phyloP scores from a whole-genome alignment of 2,888 invertebrate genomes.

The Dicranocentrus wangi region DNA sequence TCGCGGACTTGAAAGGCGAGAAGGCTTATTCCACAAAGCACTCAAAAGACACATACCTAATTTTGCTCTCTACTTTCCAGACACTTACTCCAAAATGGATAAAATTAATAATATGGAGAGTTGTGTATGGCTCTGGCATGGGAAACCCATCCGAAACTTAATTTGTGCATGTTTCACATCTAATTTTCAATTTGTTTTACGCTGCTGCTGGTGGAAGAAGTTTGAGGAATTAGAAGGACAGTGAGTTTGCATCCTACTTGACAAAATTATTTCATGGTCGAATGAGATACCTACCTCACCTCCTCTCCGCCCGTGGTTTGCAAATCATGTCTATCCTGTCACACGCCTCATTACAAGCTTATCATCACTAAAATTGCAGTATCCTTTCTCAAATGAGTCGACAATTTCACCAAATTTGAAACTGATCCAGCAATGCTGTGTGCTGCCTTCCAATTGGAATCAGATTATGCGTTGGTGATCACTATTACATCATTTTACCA shows the following conservation, averaged over 20 bases:
- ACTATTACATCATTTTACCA: neutral
- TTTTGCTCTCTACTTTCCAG: too few species aligned
- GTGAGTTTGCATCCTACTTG: neutral
- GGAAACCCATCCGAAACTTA: too few species aligned
- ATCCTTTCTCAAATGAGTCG: neutral
- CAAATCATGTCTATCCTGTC: too few species aligned
- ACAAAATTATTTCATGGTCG: too few species aligned
- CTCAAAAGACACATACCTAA: too few species aligned
- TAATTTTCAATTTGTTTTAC: neutral
- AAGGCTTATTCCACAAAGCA: too few species aligned
- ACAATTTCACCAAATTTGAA: neutral
- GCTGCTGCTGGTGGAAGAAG: neutral
- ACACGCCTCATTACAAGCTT: conserved; percentile 22
- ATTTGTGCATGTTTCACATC: neutral
- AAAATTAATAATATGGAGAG: too few species aligned
- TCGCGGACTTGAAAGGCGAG: too few species aligned
- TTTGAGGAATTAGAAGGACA: neutral
- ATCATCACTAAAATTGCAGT: conserved; percentile 17
- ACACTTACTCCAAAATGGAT: too few species aligned
- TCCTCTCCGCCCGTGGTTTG: too few species aligned
- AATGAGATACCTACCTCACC: too few species aligned
- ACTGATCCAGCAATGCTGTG: conserved; percentile 9
- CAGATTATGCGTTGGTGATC: neutral
- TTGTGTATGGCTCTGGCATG: too few species aligned
- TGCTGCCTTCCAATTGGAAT: neutral